Conservation (phyloP, 2,797 vertebrate genomes). For the Menidia menidia region DNA sequence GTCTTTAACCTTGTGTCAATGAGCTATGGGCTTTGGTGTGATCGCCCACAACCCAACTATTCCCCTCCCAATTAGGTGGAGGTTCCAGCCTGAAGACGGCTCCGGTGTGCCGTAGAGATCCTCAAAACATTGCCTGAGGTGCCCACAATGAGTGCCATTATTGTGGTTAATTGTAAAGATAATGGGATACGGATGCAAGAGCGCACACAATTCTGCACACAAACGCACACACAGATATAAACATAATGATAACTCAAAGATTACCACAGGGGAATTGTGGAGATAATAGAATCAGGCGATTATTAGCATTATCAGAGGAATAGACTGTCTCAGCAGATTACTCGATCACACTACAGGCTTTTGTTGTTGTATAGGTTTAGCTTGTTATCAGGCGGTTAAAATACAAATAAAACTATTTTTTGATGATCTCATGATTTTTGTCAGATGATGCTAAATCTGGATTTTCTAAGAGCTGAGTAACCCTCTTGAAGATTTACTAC, state of each 20-base stretch:
- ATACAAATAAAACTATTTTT: conserved; percentile 22
- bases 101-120: conserved; percentile 30
- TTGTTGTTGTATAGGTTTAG: conserved; percentile 34
- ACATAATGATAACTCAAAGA: conserved; percentile 52
- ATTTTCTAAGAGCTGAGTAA: no score
- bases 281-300: conserved; percentile 66
- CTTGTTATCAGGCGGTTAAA: conserved; percentile 36
- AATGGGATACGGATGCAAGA: conserved; percentile 60
- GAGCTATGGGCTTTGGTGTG: conserved; percentile 66
- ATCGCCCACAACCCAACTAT: conserved; percentile 61
- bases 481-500: no score
- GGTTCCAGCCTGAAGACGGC: conserved; percentile 46
- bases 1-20: conserved; percentile 81
- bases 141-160: conserved; percentile 57
- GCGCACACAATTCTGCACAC: conserved; percentile 11
- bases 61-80: conserved; percentile 73
- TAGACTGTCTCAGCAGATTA: conserved; percentile 69
- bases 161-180: conserved; percentile 73
- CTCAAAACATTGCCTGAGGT: conserved; percentile 70
- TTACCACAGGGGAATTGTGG: conserved; percentile 46
- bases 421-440: no score
- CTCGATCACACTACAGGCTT: conserved; percentile 47
- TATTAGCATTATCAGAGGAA: conserved; percentile 63
- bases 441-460: no score
- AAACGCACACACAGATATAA: conserved; percentile 38